Base-by-base conservation (phyloP, 2,888 invertebrate species). In the Eristalis intricaria region DNA sequence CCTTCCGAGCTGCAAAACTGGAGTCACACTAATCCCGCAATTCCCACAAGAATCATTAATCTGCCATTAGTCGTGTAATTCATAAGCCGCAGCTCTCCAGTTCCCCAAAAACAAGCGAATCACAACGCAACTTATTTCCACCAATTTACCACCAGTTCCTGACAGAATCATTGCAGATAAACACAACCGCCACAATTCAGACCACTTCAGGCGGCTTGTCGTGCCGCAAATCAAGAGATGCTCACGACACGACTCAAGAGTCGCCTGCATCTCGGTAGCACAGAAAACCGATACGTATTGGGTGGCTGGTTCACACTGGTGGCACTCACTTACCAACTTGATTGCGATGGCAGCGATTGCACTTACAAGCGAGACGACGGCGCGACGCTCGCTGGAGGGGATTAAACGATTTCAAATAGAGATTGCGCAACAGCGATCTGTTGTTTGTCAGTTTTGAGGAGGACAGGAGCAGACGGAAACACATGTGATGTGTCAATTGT, bases 401-500 rank as follows among this genome's bases (percentile, higher is more conserved):
- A 50, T 66, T 66, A 43, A 76, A 58, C 40, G 56, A 40, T 63
- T 69, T 69, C 63, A 10, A 69, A 19, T 43, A 13, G 63, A 63
- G 50, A 69, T 77, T 69, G 50, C 69, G 64, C 77, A 69, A 69
- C 19, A 19, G 29, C 32, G 50, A 50, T 50, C 50, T 50, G 50
- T 32, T 29, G 69, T n/a, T 58, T 71, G 68, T 23, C 70, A 35
- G 23, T 40, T 71, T 38, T 50, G 50, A 50, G 19, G 50, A 50
- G 50, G 50, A 50, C 50, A 50, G 50, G 50, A 50, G 50, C 50
- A 50, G 50, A 50, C 50, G 19, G 19, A 50, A 50, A 50, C 50
- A 50, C 50, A 50, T 50, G 50, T 50, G 50, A 50, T 50, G 50
- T 50, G 50, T 50, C 50, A 50, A 50, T 50, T 50, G 50, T 50